Conservation (phyloP, 64 coral and sea anemone genomes). For the Montipora sp. region DNA sequence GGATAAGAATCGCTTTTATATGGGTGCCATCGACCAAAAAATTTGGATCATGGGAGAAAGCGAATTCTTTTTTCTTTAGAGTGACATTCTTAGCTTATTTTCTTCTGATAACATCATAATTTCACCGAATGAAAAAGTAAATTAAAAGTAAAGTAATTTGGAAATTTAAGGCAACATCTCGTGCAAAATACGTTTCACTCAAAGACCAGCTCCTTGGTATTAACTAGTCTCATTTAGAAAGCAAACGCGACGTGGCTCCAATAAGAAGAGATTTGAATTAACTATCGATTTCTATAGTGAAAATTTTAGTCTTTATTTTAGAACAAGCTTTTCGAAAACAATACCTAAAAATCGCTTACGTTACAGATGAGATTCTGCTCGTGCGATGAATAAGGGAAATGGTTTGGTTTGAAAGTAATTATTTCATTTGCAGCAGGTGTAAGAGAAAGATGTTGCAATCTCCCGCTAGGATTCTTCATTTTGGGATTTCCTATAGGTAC, state of each 20-base stretch:
- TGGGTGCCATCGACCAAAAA: background rate
- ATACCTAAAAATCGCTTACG: background rate
- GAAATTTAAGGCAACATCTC: background rate
- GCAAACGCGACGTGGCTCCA: background rate
- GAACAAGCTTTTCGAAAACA: background rate
- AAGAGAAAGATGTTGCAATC: background rate
- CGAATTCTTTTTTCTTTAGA: background rate
- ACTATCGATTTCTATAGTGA: background rate
- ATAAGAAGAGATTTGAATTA: no score
- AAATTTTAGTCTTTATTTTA: background rate
- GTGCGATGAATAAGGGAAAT: background rate
- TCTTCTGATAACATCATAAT: slow-evolving; percentile 26
- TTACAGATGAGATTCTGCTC: background rate
- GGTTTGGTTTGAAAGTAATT: slow-evolving; percentile 52
- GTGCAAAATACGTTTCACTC: background rate
- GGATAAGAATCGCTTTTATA: background rate
- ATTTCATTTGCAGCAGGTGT: slow-evolving; percentile 47
- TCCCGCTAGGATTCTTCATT: slow-evolving; percentile 53
- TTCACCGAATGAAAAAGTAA: slow-evolving; percentile 17
- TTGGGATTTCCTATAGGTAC: slow-evolving; percentile 37
- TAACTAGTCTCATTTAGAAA: no score
- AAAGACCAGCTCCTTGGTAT: no score
- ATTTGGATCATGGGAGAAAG: background rate
- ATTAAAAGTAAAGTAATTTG: slow-evolving; percentile 32
- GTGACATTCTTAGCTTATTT: slow-evolving; percentile 4